Percentiles rank a stretch among this genome's conserved stretches.
These are phyloP conservation scores for Globicephala melas DNA, from an alignment of 2,113 vertebrate genomes.

Conservation along the genomic window DNA sequence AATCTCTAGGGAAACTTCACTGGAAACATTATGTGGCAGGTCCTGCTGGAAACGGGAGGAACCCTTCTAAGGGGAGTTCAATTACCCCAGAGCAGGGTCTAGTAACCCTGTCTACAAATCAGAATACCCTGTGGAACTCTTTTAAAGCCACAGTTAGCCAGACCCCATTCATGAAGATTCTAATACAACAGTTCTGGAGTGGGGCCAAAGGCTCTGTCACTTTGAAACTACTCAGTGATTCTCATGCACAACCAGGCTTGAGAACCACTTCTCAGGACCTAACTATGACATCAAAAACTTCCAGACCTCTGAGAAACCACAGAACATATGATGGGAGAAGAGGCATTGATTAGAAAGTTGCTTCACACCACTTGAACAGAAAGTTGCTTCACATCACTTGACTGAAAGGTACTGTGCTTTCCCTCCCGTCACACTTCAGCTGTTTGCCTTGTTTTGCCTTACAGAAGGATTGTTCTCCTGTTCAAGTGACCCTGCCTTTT, in stretches of 20 bases:
- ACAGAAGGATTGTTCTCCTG: neutral
- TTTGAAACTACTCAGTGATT: constrained; percentile 48
- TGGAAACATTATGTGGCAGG: neutral
- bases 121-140: constrained; percentile 11
- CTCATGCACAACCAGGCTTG: neutral
- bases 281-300: constrained; percentile 43
- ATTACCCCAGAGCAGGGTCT: neutral
- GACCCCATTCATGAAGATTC: neutral
- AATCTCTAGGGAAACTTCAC: neutral
- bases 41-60: neutral
- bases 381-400: neutral
- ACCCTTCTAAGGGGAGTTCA: neutral
- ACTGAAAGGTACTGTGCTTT: neutral
- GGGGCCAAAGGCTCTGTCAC: neutral
- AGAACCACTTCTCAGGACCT: constrained; percentile 21
- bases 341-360: neutral
- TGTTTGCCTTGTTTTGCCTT: constrained; percentile 8
- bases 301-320: constrained; percentile 20
- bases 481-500: neutral
- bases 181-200: neutral
- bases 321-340: neutral
- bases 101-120: neutral
- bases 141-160: constrained; percentile 51
- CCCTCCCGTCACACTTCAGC: neutral
- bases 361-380: neutral